Conservation (phyloP, 53 echinoderm and acorn worm genomes). For the Henricia sp. region DNA sequence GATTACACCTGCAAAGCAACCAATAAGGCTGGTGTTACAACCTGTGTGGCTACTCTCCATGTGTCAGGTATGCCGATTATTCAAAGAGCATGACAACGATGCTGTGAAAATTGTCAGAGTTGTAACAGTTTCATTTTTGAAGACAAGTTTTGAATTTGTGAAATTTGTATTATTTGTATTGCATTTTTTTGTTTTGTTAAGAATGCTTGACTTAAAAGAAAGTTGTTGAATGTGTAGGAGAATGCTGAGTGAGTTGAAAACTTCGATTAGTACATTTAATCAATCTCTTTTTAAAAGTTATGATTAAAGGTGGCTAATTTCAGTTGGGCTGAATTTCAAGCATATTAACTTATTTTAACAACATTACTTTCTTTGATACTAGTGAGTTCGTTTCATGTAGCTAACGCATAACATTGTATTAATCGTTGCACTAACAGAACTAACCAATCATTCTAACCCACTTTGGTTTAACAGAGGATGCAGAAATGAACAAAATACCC, state of each 20-base stretch:
- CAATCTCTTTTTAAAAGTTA: not conserved
- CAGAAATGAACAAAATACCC: conserved; percentile 30
- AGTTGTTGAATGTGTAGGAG: no score
- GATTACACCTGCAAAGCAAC: conserved; percentile 85
- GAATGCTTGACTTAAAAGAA: no score
- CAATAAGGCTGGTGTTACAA: conserved; percentile 83
- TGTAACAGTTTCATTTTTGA: no score
- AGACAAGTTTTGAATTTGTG: no score
- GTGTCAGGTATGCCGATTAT: conserved; percentile 80
- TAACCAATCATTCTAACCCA: conserved; percentile 39
- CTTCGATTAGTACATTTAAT: not conserved
- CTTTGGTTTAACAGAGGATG: conserved; percentile 34
- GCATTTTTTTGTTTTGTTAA: no score
- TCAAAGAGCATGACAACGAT: no score
- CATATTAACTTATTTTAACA: not conserved
- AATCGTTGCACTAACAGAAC: conserved; percentile 28
- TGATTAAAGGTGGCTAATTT: not conserved
- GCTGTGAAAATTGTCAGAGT: no score
- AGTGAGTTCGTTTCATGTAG: not conserved
- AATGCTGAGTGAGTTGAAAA: no score
- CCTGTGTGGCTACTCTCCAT: conserved; percentile 79
- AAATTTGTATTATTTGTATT: no score
- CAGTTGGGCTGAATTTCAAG: not conserved
- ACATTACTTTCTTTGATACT: not conserved
- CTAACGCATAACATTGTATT: conserved; percentile 8